Evolutionary conservation across 2,797 vertebrate genomes (phyloP), one percentile per base, ranked within the genome.

Genomic region (Sciurus carolinensis): DNA sequence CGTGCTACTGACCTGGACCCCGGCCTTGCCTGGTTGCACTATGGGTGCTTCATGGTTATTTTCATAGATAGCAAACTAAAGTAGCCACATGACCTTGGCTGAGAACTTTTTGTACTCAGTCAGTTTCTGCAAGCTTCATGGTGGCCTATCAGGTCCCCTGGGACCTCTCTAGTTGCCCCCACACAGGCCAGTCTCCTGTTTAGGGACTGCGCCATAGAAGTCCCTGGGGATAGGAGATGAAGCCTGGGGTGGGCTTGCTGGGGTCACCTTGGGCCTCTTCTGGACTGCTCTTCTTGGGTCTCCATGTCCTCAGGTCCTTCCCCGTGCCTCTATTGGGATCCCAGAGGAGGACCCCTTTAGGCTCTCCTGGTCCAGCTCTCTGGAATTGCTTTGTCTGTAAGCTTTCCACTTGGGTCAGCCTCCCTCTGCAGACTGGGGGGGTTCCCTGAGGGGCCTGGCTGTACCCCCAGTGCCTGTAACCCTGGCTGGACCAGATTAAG

Each of bases 31-130:
- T 67, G 64, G 30, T 67, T 24, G 4, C 81, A 17, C 0, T 9
- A 52, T 7, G 67, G 52, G 10, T 0, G 50, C 42, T 24, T 18
- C 0, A 0, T 26, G 3, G n/a, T n/a, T 22, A 4, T 20, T 89
- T 79, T 73, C 30, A 17, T 12, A 24, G 24, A 79, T 0, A 5
- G 1, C 18, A 18, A 30, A 50, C 36, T n/a, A 0, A 52, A 89
- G 77, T 1, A 20, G 42, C 0, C 12, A 24, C 17, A 0, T n/a
- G 82, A 17, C 28, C 52, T 47, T 14, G 33, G 12, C 13, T 1
- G 8, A 33, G 30, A 30, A 10, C 54, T 47, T n/a, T 1, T 42
- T 36, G 30, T 11, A 24, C 26, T 39, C 47, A 17, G 67, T 39
- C 47, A 17, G 67, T 95, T 57, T 59, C 54, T 36, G 28, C 17